These are phyloP conservation scores for Coregonus suidteri DNA, from an alignment of 2,797 vertebrate species.

Conservation along the genomic window DNA sequence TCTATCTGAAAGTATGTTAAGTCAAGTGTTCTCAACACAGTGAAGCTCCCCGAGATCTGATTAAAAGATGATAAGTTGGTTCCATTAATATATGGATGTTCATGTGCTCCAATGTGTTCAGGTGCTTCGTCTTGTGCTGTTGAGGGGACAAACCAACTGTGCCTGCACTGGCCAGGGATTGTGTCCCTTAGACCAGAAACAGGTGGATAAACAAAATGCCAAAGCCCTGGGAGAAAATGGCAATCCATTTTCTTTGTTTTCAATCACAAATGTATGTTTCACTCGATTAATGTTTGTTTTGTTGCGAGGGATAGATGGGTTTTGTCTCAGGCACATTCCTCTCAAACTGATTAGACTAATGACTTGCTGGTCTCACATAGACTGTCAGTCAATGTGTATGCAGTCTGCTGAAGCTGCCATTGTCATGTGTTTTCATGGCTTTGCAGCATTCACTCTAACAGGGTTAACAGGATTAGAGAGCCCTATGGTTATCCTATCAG, in stretches of 20 bases:
- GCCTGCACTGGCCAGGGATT: neutral
- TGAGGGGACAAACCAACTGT: neutral
- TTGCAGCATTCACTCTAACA: neutral
- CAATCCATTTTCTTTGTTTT: too few relatives aligned
- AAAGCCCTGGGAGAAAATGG: neutral
- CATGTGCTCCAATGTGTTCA: neutral
- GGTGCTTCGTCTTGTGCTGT: neutral
- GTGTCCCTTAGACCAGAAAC: neutral
- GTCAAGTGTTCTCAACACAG: neutral
- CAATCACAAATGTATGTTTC: neutral
- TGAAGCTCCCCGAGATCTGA: neutral
- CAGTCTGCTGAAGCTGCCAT: neutral
- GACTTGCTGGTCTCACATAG: neutral
- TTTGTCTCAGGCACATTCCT: neutral
- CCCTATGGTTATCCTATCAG: constrained; percentile 60
- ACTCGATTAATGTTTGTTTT: constrained; percentile 29
- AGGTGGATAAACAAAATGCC: neutral
- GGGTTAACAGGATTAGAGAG: constrained; percentile 65
- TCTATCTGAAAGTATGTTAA: neutral
- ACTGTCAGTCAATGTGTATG: neutral
- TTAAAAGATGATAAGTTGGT: neutral
- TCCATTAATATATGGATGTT: neutral
- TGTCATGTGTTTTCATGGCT: too few relatives aligned
- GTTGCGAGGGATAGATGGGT: constrained; percentile 9
- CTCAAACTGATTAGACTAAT: neutral